phyloP scores from a whole-genome alignment of 2,888 invertebrate species.

The Pinctada fucata region DNA sequence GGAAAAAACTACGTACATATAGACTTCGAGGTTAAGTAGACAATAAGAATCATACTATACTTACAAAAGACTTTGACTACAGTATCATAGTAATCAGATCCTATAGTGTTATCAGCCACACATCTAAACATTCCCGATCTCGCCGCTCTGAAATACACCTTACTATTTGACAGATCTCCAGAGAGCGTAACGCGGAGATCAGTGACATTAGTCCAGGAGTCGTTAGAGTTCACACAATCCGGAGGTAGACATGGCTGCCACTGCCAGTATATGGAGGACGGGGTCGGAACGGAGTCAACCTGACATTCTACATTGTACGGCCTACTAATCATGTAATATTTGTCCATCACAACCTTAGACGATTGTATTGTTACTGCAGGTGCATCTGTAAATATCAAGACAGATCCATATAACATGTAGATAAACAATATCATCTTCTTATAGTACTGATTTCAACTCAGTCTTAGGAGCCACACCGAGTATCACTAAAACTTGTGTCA shows the following conservation, averaged over 20 bases:
- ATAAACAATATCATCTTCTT: too few relatives aligned
- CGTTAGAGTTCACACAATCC: not conserved
- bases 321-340: slow-evolving; percentile 43
- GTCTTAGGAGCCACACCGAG: too few relatives aligned
- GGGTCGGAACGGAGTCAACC: slow-evolving; percentile 23
- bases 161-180: not conserved
- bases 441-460: too few relatives aligned
- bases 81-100: slow-evolving; percentile 16
- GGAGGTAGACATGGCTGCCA: slow-evolving; percentile 18
- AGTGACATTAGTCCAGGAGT: slow-evolving; percentile 3
- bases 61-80: slow-evolving; percentile 30
- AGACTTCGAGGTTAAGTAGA: too few relatives aligned
- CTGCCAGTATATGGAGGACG: slow-evolving; percentile 10
- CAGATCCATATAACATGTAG: not conserved
- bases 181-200: not conserved
- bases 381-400: slow-evolving; percentile 41
- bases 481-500: too few relatives aligned
- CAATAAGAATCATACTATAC: not conserved
- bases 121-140: slow-evolving; percentile 48
- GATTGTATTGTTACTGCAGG: slow-evolving; percentile 47
- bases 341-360: not conserved
- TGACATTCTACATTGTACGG: slow-evolving; percentile 16
- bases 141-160: slow-evolving; percentile 31
- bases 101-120: slow-evolving; percentile 44
- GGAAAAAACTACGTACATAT: too few relatives aligned